A percentile compares a stretch with the other conserved stretches of the same genome.
Conservation (phyloP, 2,113 vertebrate species). For the Eublepharis macularius region DNA sequence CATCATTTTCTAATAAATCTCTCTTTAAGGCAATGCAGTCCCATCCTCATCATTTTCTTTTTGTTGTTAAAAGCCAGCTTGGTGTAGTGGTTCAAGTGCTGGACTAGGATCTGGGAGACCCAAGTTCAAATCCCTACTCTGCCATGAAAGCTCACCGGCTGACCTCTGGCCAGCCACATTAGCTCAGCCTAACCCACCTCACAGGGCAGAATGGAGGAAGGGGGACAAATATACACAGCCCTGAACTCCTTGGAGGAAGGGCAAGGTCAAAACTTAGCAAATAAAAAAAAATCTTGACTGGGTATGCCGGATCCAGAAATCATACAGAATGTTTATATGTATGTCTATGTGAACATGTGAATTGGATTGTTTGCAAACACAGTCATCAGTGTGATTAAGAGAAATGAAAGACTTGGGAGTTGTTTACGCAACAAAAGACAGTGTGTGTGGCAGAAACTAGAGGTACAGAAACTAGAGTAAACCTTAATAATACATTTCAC, state of each 20-base stretch:
- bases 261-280: too few relatives aligned
- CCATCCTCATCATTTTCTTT: neutral
- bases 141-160: too few relatives aligned
- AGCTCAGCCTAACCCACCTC: too few relatives aligned
- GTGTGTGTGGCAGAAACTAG: neutral
- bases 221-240: too few relatives aligned
- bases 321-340: neutral
- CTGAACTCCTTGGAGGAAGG: too few relatives aligned
- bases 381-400: neutral
- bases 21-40: neutral
- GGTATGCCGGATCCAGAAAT: slow-evolving; percentile 2
- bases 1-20: neutral
- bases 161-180: too few relatives aligned
- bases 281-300: neutral
- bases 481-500: neutral
- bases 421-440: neutral
- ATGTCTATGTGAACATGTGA: neutral
- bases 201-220: too few relatives aligned
- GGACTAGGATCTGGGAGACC: too few relatives aligned
- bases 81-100: too few relatives aligned
- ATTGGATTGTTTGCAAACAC: neutral
- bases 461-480: neutral
- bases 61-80: neutral
- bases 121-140: too few relatives aligned
- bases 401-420: neutral